Conservation (phyloP, 2,113 vertebrate species). For the Xenopus borealis region DNA sequence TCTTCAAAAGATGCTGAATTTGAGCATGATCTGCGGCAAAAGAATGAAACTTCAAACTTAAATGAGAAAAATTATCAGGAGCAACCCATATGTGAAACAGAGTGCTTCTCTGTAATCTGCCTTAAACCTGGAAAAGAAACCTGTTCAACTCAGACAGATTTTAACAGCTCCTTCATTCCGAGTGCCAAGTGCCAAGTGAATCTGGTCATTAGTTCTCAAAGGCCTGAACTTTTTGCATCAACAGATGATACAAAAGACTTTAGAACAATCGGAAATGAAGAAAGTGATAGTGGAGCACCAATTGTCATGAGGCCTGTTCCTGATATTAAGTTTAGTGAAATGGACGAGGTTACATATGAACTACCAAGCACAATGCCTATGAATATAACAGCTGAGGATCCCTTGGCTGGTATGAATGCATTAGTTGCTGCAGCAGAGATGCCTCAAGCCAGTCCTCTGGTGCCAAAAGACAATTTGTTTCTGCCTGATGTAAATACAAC, state of each 20-base stretch:
- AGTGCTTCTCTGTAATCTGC: constrained; percentile 56
- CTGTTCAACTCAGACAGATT: constrained; percentile 57
- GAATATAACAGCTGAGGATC: constrained; percentile 71
- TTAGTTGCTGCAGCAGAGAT: constrained; percentile 84
- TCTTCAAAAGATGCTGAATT: constrained; percentile 39
- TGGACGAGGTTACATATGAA: constrained; percentile 51
- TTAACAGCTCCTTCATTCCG: constrained; percentile 44
- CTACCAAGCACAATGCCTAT: constrained; percentile 48
- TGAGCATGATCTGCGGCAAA: constrained; percentile 54
- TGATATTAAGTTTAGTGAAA: constrained; percentile 51
- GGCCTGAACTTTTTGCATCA: constrained; percentile 56
- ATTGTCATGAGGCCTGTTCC: constrained; percentile 42
- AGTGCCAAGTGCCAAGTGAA: neutral
- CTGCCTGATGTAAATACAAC: constrained; percentile 57
- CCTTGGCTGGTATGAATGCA: constrained; percentile 88
- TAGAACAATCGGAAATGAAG: too few relatives aligned
- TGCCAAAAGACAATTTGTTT: constrained; percentile 50
- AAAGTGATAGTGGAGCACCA: neutral
- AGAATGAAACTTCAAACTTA: constrained; percentile 52
- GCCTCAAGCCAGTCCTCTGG: constrained; percentile 72
- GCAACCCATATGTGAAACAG: constrained; percentile 58
- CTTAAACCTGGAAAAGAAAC: constrained; percentile 43
- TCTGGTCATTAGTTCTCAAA: constrained; percentile 59
- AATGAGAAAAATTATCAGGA: constrained; percentile 62
- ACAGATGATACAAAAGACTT: constrained; percentile 40